Evolutionary conservation across 2,888 invertebrate genomes (phyloP).

Genomic region (Monoplex corrugatus): DNA sequence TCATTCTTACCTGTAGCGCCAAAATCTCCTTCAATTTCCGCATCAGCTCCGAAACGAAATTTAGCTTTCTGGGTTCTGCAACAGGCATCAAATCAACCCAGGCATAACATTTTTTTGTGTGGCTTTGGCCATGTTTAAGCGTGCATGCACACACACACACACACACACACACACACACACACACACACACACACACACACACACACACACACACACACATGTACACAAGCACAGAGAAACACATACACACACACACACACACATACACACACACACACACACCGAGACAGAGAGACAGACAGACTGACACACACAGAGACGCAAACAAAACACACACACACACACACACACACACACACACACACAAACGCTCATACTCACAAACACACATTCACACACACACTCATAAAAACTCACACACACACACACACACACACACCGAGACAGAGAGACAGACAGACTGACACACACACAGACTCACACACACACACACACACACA

Average conservation of each 20-base stretch:
- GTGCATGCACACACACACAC: no score
- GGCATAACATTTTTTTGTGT: no score
- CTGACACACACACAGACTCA: neutral
- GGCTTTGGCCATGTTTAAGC: no score
- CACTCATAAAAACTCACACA: neutral
- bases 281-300: neutral
- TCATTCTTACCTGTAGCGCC: constrained; percentile 6
- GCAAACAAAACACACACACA: neutral
- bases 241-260: no score
- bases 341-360: neutral
- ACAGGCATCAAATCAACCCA: neutral
- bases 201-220: no score
- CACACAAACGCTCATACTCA: neutral
- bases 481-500: no score
- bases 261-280: neutral
- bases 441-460: constrained; percentile 16
- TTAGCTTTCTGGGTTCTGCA: constrained; percentile 75
- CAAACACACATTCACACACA: neutral
- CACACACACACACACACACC: neutral
- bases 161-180: no score
- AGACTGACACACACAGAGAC: neutral
- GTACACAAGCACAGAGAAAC: no score
- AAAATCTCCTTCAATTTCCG: constrained; percentile 69
- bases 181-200: no score
- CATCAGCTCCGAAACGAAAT: constrained; percentile 70